Percentiles rank a stretch among this genome's conserved stretches.
Evolutionary conservation across 2,888 invertebrate genomes (phyloP).

Genomic region (Lapara coniferarum): DNA sequence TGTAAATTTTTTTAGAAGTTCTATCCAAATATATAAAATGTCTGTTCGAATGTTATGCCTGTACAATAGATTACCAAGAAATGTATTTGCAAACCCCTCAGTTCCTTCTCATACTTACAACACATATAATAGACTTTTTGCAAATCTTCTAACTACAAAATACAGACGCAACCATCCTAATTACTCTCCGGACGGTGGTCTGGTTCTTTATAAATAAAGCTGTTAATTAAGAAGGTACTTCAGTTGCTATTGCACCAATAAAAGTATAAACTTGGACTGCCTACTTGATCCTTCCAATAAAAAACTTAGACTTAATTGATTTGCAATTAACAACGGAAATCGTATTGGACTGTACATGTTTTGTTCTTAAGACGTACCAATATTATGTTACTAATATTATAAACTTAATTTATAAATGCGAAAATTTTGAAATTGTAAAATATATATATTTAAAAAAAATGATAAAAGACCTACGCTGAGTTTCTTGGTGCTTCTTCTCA

Average conservation of each 20-base stretch:
- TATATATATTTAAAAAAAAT: too few species aligned
- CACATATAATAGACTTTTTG: neutral
- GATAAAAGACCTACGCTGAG: too few species aligned
- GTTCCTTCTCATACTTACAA: too few species aligned
- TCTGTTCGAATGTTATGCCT: too few species aligned
- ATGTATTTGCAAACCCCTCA: too few species aligned
- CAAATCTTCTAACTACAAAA: neutral
- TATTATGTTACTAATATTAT: too few species aligned
- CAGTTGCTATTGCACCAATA: conserved; percentile 69
- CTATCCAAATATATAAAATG: too few species aligned
- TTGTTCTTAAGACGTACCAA: conserved; percentile 29
- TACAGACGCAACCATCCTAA: conserved; percentile 46
- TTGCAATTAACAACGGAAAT: conserved; percentile 55
- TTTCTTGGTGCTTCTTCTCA: too few species aligned
- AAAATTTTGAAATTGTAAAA: too few species aligned
- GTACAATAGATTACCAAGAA: too few species aligned
- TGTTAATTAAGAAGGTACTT: conserved; percentile 73
- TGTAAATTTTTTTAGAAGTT: too few species aligned
- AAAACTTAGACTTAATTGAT: conserved; percentile 63
- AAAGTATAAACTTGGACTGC: conserved; percentile 73
- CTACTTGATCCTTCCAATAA: conserved; percentile 68
- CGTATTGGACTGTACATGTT: conserved; percentile 44
- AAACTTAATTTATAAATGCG: too few species aligned
- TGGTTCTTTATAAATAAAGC: conserved; percentile 78
- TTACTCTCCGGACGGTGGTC: conserved; percentile 72